Base-by-base conservation (phyloP, 2,113 vertebrate species). In the Galemys pyrenaicus region DNA sequence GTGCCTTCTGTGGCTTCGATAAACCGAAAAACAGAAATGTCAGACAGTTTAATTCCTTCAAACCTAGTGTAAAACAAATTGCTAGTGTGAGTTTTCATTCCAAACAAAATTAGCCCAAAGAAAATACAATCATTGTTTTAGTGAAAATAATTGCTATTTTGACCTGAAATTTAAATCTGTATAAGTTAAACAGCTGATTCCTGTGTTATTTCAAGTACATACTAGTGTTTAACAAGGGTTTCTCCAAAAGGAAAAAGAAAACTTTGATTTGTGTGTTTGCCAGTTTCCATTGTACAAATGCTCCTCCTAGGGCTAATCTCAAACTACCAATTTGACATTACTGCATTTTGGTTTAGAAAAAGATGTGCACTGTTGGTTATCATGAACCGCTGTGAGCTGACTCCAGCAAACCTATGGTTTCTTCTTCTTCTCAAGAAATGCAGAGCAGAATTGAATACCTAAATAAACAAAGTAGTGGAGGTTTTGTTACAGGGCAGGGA, bases 51-150 rank as follows among this genome's bases (percentile, higher is more conserved):
- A 83, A 20, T 62, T 92, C 75, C 74, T 87, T 84, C 30, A 16
- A 10, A 22, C 58, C 74, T 89, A 64, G 81, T 37, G 16, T 41
- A 44, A 94, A 92, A 83, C 13, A 93, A 92, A 84, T 74, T 64
- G 71, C 70, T 85, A 84, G 41, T 37, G 2, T n/a, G 64, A 22
- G 0, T 77, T 96, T 96, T 78, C 28, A 74, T 70, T 94, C 26
- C 39, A 83, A 89, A 92, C 54, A 94, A 22, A 89, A 68, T 78
- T 67, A 35, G 65, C 30, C 22, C 49, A 86, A 93, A 78, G 30
- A 68, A 82, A 91, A 68, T 4, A 74, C 12, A 78, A 81, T 91
- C 35, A 88, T 89, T 93, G 37, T 94, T 90, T 94, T 88, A 79
- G 92, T 94, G 81, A 93, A 87, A 77, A 81, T 8, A 10, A 28